These are phyloP conservation scores for Anolis apletophallus DNA, from an alignment of 2,797 vertebrate species.

Conservation along the genomic window DNA sequence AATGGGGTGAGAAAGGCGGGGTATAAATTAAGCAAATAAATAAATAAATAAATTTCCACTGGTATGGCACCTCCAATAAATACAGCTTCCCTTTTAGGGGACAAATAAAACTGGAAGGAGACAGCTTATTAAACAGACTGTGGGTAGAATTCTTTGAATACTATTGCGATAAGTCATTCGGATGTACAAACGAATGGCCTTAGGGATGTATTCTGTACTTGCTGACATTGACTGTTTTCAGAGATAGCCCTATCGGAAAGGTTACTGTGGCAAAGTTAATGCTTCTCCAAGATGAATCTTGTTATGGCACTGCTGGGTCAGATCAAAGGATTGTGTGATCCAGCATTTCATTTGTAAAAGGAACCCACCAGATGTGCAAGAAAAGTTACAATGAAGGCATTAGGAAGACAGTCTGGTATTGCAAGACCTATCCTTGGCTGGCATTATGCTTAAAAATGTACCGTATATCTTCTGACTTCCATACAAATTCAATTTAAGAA, in stretches of 20 bases:
- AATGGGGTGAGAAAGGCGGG: too few species aligned
- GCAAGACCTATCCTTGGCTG: too few species aligned
- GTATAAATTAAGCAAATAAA: too few species aligned
- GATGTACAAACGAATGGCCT: not conserved
- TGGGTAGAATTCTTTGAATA: not conserved
- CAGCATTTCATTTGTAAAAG: not conserved
- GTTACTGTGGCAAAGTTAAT: not conserved
- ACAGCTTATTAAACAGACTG: too few species aligned
- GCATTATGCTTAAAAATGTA: too few species aligned
- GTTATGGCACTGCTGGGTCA: not conserved
- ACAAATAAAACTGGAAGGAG: too few species aligned
- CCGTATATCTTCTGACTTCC: too few species aligned
- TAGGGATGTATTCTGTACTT: not conserved
- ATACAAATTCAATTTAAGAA: too few species aligned
- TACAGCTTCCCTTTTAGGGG: not conserved
- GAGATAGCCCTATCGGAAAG: too few species aligned
- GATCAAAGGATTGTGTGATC: not conserved
- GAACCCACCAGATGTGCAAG: not conserved
- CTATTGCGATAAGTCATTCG: too few species aligned
- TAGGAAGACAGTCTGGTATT: too few species aligned
- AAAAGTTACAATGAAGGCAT: too few species aligned
- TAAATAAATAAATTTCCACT: not conserved
- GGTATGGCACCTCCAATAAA: not conserved
- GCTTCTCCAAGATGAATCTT: not conserved
- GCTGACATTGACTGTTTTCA: not conserved